Base-by-base conservation (phyloP, 2,113 vertebrate species). In the Mionectes macconnelli region DNA sequence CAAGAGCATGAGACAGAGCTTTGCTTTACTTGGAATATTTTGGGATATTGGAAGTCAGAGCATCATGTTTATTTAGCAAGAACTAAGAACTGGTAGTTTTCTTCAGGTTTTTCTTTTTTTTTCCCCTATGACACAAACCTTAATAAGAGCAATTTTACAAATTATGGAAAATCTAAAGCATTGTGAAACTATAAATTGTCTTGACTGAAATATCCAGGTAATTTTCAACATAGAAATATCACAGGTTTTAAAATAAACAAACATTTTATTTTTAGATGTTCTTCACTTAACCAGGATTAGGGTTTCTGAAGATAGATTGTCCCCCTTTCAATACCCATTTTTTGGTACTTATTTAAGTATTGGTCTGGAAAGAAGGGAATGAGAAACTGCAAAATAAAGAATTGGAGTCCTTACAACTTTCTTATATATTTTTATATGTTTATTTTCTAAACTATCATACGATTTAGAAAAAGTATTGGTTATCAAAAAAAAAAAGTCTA, bases 311-410 rank as follows among this genome's bases (percentile, higher is more conserved):
- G 24, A 60, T 2, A 74, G 33, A n/a, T 57, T 35, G 8, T 42
- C 69, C 5, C 3, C 1, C 4, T 64, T 66, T 74, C 57, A 40
- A 31, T 35, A 59, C 0, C 1, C 60, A 5, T 22, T 77, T 28
- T 57, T 75, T 30, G 42, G 15, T 70, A 39, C 7, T 77, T 57
- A 33, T 44, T 53, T 40, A 86, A 50, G 2, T 64, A 37, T 9
- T 72, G 18, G 1, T 11, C 3, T n/a, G 14, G 8, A 78, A 82
- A 64, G 20, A 78, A 69, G 14, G 5, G 2, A 53, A 62, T 16
- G 20, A 6, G 37, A 89, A 85, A 69, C 3, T 44, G 4, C 6
- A 33, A 18, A 82, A 62, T 10, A 47, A 72, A 50, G 27, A 62
- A 33, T 22, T 85, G 25, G 18, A 52, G 8, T 79, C 25, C 9